Percentiles rank a stretch among this genome's conserved stretches.
phyloP scores from a whole-genome alignment of 2,797 vertebrate genomes.

The Anableps anableps region DNA sequence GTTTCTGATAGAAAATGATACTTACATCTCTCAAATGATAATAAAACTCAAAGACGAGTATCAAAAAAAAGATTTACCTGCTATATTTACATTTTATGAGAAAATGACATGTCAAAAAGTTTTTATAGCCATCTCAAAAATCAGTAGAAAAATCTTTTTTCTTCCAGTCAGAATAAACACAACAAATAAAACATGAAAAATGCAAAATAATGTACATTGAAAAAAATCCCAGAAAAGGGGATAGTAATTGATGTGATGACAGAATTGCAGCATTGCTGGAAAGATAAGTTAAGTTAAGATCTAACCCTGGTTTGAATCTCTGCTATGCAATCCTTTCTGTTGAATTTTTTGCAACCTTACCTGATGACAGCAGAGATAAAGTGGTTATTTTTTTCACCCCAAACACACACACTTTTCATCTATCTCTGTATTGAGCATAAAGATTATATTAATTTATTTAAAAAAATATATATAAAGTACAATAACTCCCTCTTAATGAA shows the following conservation, averaged over 20 bases:
- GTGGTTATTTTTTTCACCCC: slow-evolving; percentile 26
- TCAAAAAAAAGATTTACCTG: background rate
- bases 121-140: background rate
- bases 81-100: background rate
- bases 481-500: slow-evolving; percentile 2
- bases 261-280: background rate
- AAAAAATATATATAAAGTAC: background rate
- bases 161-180: background rate
- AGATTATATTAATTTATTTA: slow-evolving; percentile 4
- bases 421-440: slow-evolving; percentile 7
- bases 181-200: background rate
- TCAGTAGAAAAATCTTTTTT: background rate
- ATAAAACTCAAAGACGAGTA: background rate
- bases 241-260: background rate
- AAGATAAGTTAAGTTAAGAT: no score
- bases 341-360: background rate
- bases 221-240: background rate
- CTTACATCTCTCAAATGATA: background rate
- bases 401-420: slow-evolving; percentile 26
- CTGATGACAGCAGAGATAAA: background rate
- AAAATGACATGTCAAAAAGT: background rate
- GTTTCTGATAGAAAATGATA: background rate
- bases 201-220: background rate
- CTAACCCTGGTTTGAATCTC: background rate
- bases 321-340: background rate